Conservation (phyloP, 2,113 vertebrate species). For the Sebastes fasciatus region DNA sequence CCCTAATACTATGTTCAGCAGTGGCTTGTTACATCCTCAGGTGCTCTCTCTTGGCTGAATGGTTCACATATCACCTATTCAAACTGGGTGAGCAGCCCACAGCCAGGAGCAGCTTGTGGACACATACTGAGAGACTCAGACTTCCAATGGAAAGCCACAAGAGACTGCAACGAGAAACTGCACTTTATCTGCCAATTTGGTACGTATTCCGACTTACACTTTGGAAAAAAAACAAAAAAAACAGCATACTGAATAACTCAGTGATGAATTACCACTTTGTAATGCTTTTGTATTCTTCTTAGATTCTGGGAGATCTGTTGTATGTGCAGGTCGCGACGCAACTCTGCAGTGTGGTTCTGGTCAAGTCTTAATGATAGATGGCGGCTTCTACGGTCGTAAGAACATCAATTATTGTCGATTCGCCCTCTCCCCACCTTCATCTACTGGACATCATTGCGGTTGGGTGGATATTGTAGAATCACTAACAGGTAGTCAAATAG, state of each 20-base stretch:
- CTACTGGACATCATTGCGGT: conserved; percentile 80
- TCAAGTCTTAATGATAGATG: conserved; percentile 87
- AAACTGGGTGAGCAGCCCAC: conserved; percentile 82
- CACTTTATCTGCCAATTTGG: conserved; percentile 91
- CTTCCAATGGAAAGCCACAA: conserved; percentile 86
- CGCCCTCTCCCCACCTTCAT: conserved; percentile 15
- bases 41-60: conserved; percentile 88
- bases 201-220: conserved; percentile 65
- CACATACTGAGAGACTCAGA: conserved; percentile 82
- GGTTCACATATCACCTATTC: conserved; percentile 86
- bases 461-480: conserved; percentile 84
- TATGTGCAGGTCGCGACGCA: conserved; percentile 82
- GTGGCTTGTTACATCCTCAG: conserved; percentile 67
- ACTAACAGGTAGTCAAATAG: conserved; percentile 85
- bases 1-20: neutral
- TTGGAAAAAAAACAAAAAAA: neutral
- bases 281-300: neutral
- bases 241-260: neutral
- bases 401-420: conserved; percentile 86
- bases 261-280: neutral
- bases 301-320: conserved; percentile 86
- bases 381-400: conserved; percentile 87
- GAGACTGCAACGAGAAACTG: conserved; percentile 84
- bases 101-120: conserved; percentile 77
- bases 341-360: conserved; percentile 88